Evolutionary conservation across 2,888 invertebrate species (phyloP).

Genomic region (Archips crataeganus): DNA sequence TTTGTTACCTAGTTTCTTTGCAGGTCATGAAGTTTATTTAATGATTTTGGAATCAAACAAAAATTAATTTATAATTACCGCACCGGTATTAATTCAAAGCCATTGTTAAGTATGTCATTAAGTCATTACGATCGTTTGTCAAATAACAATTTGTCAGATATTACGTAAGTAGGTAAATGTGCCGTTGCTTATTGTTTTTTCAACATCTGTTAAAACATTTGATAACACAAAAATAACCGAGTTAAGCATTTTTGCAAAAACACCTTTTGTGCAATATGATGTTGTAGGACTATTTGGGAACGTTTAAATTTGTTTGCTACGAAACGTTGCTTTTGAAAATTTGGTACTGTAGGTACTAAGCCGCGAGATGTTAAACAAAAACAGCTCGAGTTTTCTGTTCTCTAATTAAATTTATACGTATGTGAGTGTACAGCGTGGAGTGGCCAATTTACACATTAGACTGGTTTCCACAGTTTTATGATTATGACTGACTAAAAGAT

Average conservation of each 20-base stretch:
- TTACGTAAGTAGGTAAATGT: constrained; percentile 27
- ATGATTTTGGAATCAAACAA: not conserved
- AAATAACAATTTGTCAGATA: constrained; percentile 16
- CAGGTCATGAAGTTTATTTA: no score
- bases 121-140: not conserved
- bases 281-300: not conserved
- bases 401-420: not conserved
- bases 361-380: constrained; percentile 5
- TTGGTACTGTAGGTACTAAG: not conserved
- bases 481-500: not conserved
- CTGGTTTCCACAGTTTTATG: not conserved
- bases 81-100: not conserved
- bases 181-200: constrained; percentile 20
- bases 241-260: constrained; percentile 4
- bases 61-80: constrained; percentile 6
- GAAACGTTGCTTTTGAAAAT: not conserved
- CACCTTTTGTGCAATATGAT: not conserved
- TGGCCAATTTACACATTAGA: not conserved
- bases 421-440: not conserved
- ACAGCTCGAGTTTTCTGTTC: not conserved
- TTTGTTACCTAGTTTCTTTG: not conserved
- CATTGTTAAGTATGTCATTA: constrained; percentile 22
- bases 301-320: not conserved
- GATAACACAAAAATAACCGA: constrained; percentile 25
- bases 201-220: constrained; percentile 22